Base-by-base conservation (phyloP, 2,113 vertebrate genomes). In the Austrofundulus limnaeus region DNA sequence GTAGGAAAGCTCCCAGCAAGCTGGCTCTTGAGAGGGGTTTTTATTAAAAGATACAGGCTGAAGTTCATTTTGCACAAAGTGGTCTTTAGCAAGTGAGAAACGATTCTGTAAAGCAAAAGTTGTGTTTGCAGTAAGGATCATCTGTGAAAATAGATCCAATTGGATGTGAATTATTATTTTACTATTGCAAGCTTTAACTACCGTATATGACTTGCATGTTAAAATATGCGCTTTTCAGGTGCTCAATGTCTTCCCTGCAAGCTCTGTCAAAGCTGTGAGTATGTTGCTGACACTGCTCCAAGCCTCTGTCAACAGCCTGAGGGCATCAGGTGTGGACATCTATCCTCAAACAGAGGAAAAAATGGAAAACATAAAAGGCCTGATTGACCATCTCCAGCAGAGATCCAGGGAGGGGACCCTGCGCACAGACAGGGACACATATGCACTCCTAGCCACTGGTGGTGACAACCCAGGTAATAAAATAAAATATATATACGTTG, bases 391-490 rank as follows among this genome's bases (percentile, higher is more conserved):
- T 54, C 86, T 96, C 12, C 92, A 96, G 77, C 90, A 94, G 66
- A 94, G 86, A 86, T 92, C 86, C 50, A 89, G 94, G 39, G 93
- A 95, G 43, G 95, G 96, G 14, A 95, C 94, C 0, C 84, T 96
- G 65, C 89, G 82, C 57, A 85, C 89, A 34, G 93, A 95, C 75
- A 96, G 85, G 49, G 95, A 96, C 72, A 94, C 91, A 5, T 94
- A 91, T 24, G 87, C 85, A 2, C 75, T 94, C 24, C 64, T 94
- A 20, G 71, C 80, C 15, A 20, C 13, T 23, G 45, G 16, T 21
- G 60, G 10, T 25, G 61, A 57, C 3, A 67, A 75, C 17, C 47
- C 66, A 75, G 81, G 78, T 84, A 76, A 77, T 84, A 76, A 77
- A 11, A 24, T 11, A 47, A 51, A 23, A 37, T 13, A 6, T 5